Evolutionary conservation across 2,888 invertebrate species (phyloP).

Genomic region (Agrochola macilenta): DNA sequence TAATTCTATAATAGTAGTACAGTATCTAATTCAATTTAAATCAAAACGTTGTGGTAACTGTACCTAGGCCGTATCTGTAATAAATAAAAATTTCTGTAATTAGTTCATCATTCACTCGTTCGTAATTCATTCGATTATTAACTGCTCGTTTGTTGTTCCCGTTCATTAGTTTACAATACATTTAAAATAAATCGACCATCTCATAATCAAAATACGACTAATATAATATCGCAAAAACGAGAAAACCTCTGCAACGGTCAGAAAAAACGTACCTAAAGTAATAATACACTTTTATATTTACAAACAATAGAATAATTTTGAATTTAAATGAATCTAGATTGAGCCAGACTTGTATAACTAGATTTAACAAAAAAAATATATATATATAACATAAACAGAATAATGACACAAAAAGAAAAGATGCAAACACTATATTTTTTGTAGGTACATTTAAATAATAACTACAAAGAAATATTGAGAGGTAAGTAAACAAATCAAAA

Average conservation of each 20-base stretch:
- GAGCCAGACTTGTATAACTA: constrained; percentile 1
- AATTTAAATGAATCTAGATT: constrained; percentile 11
- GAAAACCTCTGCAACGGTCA: not conserved
- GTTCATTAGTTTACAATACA: constrained; percentile 24
- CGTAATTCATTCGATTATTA: constrained; percentile 40
- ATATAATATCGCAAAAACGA: not conserved
- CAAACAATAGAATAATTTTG: constrained; percentile 23
- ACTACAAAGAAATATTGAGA: constrained; percentile 19
- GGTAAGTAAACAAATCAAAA: constrained; percentile 28
- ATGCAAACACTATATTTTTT: constrained; percentile 4
- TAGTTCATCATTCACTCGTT: constrained; percentile 44
- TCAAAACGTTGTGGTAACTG: constrained; percentile 18
- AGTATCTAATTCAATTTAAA: constrained; percentile 31
- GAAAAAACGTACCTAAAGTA: not conserved
- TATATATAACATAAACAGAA: not conserved
- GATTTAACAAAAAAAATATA: not conserved
- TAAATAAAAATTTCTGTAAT: constrained; percentile 44
- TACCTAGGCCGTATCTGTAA: constrained; percentile 21
- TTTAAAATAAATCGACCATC: not conserved
- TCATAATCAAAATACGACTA: not conserved
- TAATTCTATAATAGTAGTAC: not conserved
- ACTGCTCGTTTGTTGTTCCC: constrained; percentile 22
- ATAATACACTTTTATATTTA: constrained; percentile 10
- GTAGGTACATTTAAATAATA: constrained; percentile 4
- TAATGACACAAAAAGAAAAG: not conserved